Evolutionary conservation across 2,797 vertebrate genomes (phyloP), one percentile per base, ranked within the genome.

Genomic region (Sternotherus odoratus): DNA sequence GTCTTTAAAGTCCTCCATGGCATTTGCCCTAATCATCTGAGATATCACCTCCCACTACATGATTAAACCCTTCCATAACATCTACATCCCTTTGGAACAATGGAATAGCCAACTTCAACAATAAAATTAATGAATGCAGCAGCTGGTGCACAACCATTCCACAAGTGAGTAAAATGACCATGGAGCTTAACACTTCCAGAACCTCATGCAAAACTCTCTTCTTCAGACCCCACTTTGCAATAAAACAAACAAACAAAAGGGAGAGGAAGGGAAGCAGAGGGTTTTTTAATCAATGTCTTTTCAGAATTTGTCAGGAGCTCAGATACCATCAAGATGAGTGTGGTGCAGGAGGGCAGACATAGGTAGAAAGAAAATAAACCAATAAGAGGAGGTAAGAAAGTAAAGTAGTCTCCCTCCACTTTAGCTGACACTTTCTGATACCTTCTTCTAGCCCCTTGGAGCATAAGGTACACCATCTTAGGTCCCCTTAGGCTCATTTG

Each of bases 161-260:
- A n/a, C n/a, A 83, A 57, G 43, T 50, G 33, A 78, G 69, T 83
- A 21, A 46, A 72, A 46, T 82, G 50, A 77, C 36, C 24, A 66
- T 54, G n/a, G 39, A 24, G 75, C 39, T 89, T 49, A 88, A 1
- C 6, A 19, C 75, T 0, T 0, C 77, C 33, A 50, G 53, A 84
- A 87, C 53, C 23, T 66, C 54, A 54, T 43, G 33, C 30, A 57
- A 95, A 81, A 48, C 83, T 74, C 48, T 53, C 50, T 89, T 85
- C 36, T 49, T 79, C 48, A 72, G 6, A 69, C 21, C n/a, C n/a
- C 19, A 69, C 8, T 93, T 82, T 93, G 85, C 56, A 72, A 92
- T 66, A 85, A 53, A 28, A 8, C 87, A 74, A 86, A 84, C 39
- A 83, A 57, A 75, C 12, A 16, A 75, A 48, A 60, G 85, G 91